phyloP scores from a whole-genome alignment of 2,797 vertebrate species.

The Coregonus ussuriensis region DNA sequence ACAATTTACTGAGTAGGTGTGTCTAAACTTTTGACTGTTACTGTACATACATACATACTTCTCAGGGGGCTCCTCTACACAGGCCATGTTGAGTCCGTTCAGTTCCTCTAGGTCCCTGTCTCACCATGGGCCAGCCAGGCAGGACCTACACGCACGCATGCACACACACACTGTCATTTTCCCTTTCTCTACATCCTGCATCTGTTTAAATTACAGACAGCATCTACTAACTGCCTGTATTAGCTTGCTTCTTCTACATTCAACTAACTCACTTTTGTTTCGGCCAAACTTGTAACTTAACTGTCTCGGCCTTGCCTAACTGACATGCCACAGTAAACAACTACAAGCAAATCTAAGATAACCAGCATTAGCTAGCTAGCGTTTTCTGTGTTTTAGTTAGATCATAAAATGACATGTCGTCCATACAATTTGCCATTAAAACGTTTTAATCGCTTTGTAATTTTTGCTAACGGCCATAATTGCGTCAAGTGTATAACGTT shows the following conservation, averaged over 20 bases:
- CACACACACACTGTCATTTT: background rate
- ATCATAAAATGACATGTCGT: background rate
- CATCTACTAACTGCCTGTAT: background rate
- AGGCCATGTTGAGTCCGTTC: conserved; percentile 57
- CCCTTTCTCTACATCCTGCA: no score
- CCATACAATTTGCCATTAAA: background rate
- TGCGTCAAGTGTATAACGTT: background rate
- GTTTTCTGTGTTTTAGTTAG: background rate
- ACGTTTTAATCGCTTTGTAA: background rate
- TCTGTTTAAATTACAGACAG: background rate
- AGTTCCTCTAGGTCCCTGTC: conserved; percentile 17
- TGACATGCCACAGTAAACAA: background rate
- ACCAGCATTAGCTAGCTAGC: background rate
- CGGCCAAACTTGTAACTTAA: background rate
- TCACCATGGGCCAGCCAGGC: conserved; percentile 48
- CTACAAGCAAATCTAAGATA: background rate
- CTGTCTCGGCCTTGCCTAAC: background rate
- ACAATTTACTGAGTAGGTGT: no score
- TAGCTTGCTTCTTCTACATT: background rate
- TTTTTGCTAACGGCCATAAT: background rate
- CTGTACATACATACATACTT: conserved; percentile 60
- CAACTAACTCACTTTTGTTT: background rate
- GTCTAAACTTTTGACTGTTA: no score
- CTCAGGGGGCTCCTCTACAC: conserved; percentile 69
- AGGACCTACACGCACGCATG: conserved; percentile 11